phyloP scores from a whole-genome alignment of 2,113 vertebrate species.

The Dicaeum eximium region DNA sequence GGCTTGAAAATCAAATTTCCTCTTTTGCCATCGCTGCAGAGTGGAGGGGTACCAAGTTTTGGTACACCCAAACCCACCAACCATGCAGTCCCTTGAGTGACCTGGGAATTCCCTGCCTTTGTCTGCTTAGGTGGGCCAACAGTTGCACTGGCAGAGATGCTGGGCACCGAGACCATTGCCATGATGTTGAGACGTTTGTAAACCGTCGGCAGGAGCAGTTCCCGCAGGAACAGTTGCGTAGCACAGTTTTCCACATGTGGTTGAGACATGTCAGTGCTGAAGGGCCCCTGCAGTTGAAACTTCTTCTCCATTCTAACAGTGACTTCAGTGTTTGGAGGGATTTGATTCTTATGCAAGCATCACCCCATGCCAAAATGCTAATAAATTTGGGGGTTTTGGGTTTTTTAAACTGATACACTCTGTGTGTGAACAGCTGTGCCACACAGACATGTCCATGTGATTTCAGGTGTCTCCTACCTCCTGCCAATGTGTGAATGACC shows the following conservation, averaged over 20 bases:
- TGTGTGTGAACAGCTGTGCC: no score
- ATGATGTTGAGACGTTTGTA: not conserved
- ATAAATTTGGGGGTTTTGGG: fast-evolving
- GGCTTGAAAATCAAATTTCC: not conserved
- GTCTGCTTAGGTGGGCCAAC: no score
- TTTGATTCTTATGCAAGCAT: not conserved
- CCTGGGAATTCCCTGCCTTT: not conserved
- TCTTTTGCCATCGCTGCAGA: fast-evolving
- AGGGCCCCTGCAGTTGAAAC: not conserved
- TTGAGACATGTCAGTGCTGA: not conserved
- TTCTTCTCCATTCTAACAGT: not conserved
- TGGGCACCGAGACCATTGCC: not conserved
- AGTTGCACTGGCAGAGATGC: not conserved
- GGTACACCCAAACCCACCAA: not conserved
- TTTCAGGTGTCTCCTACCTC: not conserved
- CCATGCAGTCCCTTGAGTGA: no score
- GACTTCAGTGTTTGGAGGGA: not conserved
- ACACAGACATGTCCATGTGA: fast-evolving
- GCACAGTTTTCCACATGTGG: not conserved
- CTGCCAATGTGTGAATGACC: no score
- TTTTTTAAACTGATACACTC: fast-evolving
- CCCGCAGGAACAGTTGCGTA: fast-evolving
- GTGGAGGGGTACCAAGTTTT: not conserved
- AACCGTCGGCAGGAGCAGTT: fast-evolving
- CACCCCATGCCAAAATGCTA: not conserved